Evolutionary conservation across 2,888 invertebrate genomes (phyloP), one percentile per base, ranked within the genome.

Genomic region (Anaspis maculata): DNA sequence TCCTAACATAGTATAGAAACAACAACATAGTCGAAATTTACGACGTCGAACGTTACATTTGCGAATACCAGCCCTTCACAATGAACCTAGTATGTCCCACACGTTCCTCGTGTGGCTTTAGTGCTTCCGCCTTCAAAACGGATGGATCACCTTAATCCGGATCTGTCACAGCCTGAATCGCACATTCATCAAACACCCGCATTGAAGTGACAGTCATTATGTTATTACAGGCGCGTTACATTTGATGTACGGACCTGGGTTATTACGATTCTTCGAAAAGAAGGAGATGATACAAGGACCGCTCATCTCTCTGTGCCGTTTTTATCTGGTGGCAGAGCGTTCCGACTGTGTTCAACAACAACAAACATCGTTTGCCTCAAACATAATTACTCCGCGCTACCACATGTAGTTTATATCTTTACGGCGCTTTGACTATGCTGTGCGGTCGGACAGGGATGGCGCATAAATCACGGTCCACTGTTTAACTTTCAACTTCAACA

Each of bases 161-260:
- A n/a, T n/a, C n/a, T n/a, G n/a, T n/a, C n/a, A n/a, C n/a, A n/a
- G n/a, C 13, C 32, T 27, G 44, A 41, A 48, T 48, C 48, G 44
- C 46, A 40, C 54, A 56, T 58, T 49, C 51, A 55, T 58, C 58
- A 59, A 51, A 48, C 46, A 49, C 43, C 40, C 42, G 51, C 49
- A 56, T 60, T 57, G 59, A 60, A 59, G 61, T 60, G 61, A 62
- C 62, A 62, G 56, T 60, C 60, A 60, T 61, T 62, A 53, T 62
- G 59, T 62, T 62, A 55, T 61, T 62, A 52, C 62, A 62, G 62
- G 60, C 62, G 59, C 53, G 53, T 51, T 52, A 55, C 57, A 59
- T 62, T 61, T 61, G 61, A 61, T 60, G 52, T 59, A 59, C 51
- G 50, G 14, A 13, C 29, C 22, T 47, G 52, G 48, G 51, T 56